A percentile compares a stretch with the other conserved stretches of the same genome.
Conservation (phyloP, 2,113 vertebrate species). For the Cromileptes altivelis region DNA sequence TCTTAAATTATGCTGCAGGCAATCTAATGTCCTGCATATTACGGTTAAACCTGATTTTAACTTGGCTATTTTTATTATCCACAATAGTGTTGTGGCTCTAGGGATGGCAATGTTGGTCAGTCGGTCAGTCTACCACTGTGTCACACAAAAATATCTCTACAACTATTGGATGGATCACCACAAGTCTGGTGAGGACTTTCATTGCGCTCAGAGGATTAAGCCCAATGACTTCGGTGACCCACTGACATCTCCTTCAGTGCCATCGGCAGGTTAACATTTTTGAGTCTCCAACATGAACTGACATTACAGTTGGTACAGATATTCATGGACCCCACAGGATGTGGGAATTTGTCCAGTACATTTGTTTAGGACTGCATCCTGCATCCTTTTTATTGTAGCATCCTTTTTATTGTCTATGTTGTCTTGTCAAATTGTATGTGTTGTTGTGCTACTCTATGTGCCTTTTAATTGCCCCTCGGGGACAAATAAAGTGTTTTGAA, state of each 20-base stretch:
- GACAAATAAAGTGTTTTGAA: no score
- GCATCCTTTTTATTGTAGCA: no score
- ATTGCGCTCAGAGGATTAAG: neutral
- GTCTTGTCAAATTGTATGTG: no score
- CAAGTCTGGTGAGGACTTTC: no score
- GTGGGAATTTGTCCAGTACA: neutral
- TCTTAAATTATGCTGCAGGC: neutral
- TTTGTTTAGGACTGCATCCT: no score
- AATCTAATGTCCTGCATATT: neutral
- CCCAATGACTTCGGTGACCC: neutral
- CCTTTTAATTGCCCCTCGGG: no score
- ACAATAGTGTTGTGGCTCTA: neutral
- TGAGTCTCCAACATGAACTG: neutral
- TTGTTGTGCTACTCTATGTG: no score
- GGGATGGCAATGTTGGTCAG: neutral
- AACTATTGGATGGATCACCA: neutral
- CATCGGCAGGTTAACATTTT: neutral
- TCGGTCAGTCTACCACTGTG: neutral
- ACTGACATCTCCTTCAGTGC: neutral
- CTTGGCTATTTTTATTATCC: neutral
- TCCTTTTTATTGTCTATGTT: no score
- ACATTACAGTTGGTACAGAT: neutral
- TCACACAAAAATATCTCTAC: neutral
- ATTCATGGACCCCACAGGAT: neutral
- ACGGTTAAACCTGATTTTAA: neutral